A percentile compares a stretch with the other conserved stretches of the same genome.
phyloP scores from a whole-genome alignment of 2,113 vertebrate species.

The Caranx ignobilis region DNA sequence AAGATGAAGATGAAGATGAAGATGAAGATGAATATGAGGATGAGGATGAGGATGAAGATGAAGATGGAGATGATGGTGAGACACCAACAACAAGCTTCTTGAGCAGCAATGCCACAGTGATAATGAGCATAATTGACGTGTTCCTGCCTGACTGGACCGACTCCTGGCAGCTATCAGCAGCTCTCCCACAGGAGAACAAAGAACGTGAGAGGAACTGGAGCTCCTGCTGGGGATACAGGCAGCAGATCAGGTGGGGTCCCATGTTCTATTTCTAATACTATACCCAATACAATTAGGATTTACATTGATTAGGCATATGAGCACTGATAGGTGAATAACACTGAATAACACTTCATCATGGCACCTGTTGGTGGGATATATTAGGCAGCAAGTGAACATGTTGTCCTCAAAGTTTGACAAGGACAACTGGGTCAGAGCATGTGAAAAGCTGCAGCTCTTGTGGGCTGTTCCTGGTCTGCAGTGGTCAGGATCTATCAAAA shows the following conservation, averaged over 20 bases:
- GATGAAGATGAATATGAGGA: background rate
- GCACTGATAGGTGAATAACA: too few species aligned
- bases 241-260: conserved; percentile 60
- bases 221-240: conserved; percentile 62
- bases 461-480: too few species aligned
- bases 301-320: too few species aligned
- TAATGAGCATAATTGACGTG: conserved; percentile 30
- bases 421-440: too few species aligned
- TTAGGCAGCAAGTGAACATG: too few species aligned
- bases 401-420: too few species aligned
- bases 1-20: conserved; percentile 16
- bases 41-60: background rate
- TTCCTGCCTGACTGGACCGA: conserved; percentile 50
- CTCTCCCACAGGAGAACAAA: conserved; percentile 43
- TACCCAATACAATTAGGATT: too few species aligned
- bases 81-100: background rate
- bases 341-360: too few species aligned
- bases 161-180: conserved; percentile 58
- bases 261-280: too few species aligned
- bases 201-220: conserved; percentile 53
- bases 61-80: background rate
- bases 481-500: too few species aligned
- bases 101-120: background rate
- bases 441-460: too few species aligned
- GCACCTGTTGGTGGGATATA: too few species aligned